These are phyloP conservation scores for Cantharis rufa DNA, from an alignment of 2,888 invertebrate species.

Conservation along the genomic window DNA sequence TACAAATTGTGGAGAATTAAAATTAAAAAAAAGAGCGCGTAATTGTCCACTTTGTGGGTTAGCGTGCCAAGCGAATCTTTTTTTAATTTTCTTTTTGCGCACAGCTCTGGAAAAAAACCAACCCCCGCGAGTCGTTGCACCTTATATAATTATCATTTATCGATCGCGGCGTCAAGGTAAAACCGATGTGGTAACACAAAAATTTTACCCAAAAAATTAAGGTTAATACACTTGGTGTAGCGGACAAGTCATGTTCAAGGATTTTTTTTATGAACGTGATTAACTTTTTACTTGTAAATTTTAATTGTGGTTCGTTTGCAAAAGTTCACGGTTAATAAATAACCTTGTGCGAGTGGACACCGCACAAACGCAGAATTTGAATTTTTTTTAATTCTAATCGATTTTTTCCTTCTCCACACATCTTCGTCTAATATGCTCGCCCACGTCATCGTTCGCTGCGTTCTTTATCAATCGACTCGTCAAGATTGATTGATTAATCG, in stretches of 20 bases:
- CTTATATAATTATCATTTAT: neutral
- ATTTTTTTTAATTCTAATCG: neutral
- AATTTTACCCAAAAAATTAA: conserved; percentile 12
- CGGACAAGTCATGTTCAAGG: conserved; percentile 29
- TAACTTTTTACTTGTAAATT: conserved; percentile 21
- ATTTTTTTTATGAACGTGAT: conserved; percentile 13
- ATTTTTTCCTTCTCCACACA: neutral
- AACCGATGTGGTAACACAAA: neutral
- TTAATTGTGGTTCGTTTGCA: conserved; percentile 11
- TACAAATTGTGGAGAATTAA: neutral
- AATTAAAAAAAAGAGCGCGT: neutral
- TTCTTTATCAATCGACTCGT: neutral
- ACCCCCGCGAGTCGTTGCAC: neutral
- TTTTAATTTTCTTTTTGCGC: neutral
- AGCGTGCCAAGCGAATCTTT: neutral
- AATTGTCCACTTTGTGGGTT: neutral
- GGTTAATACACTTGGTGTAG: conserved; percentile 25
- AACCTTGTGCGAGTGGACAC: neutral
- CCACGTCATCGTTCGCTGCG: neutral
- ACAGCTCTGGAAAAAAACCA: neutral
- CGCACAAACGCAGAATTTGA: neutral
- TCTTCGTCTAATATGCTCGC: neutral
- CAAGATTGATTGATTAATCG: neutral
- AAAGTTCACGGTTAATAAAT: conserved; percentile 18
- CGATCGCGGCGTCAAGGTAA: neutral